Conservation (phyloP, 2,797 vertebrate genomes). For the Lophius americanus region DNA sequence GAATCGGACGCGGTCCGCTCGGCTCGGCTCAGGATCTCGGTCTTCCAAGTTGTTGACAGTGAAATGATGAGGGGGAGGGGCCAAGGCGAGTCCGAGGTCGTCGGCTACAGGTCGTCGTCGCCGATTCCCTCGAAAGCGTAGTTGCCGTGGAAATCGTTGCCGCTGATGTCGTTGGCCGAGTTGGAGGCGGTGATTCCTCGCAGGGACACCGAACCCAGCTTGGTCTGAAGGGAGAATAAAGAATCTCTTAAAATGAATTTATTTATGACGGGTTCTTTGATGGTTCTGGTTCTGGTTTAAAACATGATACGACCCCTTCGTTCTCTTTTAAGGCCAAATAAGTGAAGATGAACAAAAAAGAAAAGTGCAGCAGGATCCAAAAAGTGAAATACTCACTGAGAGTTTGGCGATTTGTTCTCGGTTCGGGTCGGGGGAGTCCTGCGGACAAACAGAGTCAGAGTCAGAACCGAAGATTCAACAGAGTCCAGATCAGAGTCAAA, state of each 20-base stretch:
- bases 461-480: neutral
- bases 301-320: neutral
- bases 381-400: constrained; percentile 85
- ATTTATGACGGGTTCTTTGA: neutral
- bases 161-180: constrained; percentile 88
- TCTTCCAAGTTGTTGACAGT: constrained; percentile 50
- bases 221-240: constrained; percentile 83
- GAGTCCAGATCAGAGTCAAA: neutral
- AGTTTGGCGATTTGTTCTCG: constrained; percentile 93
- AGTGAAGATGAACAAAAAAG: too few relatives aligned
- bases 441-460: constrained; percentile 21
- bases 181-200: constrained; percentile 93
- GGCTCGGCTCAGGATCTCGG: constrained; percentile 65
- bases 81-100: neutral
- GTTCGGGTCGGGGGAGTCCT: constrained; percentile 93
- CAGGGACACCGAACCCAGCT: constrained; percentile 94
- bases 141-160: constrained; percentile 95
- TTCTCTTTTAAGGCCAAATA: too few relatives aligned
- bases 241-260: neutral
- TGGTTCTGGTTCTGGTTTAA: neutral
- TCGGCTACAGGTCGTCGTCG: constrained; percentile 93
- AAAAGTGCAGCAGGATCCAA: too few relatives aligned
- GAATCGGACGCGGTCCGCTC: constrained; percentile 59
- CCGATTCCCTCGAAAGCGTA: constrained; percentile 99
- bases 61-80: constrained; percentile 44